These are phyloP conservation scores for Dermatophagoides farinae DNA, from an alignment of 1,140 invertebrate genomes.

Conservation along the genomic window DNA sequence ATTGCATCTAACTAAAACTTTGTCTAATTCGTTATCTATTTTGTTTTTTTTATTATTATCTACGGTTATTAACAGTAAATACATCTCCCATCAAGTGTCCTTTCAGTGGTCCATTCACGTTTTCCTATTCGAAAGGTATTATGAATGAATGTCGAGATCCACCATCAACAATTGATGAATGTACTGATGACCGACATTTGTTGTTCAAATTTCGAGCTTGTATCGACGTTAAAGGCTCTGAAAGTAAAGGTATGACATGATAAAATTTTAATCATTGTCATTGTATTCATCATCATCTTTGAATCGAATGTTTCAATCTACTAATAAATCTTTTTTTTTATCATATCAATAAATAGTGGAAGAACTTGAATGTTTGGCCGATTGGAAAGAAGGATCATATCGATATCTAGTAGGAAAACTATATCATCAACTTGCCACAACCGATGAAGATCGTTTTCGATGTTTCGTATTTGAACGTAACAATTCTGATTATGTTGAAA, in stretches of 20 bases:
- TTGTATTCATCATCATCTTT: constrained; percentile 13
- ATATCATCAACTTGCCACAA: constrained; percentile 54
- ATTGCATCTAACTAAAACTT: neutral
- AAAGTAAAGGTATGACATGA: constrained; percentile 32
- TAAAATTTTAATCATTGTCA: constrained; percentile 8
- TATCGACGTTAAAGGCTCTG: constrained; percentile 57
- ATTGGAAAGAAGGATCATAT: constrained; percentile 70
- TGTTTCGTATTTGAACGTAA: constrained; percentile 42
- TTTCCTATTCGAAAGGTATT: constrained; percentile 53
- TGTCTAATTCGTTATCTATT: neutral
- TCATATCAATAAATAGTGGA: constrained; percentile 39
- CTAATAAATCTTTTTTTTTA: neutral
- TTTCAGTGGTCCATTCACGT: constrained; percentile 34
- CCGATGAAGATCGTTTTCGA: constrained; percentile 70
- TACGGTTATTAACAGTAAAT: constrained; percentile 22
- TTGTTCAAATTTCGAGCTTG: constrained; percentile 75
- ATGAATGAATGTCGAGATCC: constrained; percentile 48
- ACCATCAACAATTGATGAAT: constrained; percentile 51
- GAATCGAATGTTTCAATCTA: neutral
- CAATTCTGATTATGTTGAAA: constrained; percentile 23
- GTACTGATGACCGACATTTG: constrained; percentile 53
- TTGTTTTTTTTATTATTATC: neutral
- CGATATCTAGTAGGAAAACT: constrained; percentile 57
- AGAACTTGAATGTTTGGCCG: constrained; percentile 59
- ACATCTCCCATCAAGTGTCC: constrained; percentile 25